Evolutionary conservation across 2,113 vertebrate genomes (phyloP).

Genomic region (Solenodon paradoxus): DNA sequence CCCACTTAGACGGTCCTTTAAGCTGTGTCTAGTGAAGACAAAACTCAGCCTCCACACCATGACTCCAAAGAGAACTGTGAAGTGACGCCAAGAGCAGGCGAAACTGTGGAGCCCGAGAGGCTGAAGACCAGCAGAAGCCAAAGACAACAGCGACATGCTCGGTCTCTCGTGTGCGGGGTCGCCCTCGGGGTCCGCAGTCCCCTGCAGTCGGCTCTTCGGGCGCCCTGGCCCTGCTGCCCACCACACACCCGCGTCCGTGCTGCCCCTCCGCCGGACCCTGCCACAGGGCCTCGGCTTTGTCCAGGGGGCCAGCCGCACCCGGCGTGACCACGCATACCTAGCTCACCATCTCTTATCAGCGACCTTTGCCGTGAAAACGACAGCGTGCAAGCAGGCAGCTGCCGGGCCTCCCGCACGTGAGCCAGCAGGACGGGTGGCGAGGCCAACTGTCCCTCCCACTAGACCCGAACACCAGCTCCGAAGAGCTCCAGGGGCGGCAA

Average conservation of each 20-base stretch:
- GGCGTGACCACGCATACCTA: neutral
- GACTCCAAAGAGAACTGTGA: conserved; percentile 1
- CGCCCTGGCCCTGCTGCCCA: too few species aligned
- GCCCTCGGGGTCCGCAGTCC: too few species aligned
- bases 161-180: too few species aligned
- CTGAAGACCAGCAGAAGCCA: neutral
- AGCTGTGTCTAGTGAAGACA: neutral
- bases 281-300: too few species aligned
- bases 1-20: neutral
- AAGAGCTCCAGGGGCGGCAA: too few species aligned
- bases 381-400: neutral
- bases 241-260: too few species aligned
- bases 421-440: too few species aligned
- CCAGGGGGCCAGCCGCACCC: neutral
- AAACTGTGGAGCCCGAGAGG: neutral
- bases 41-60: neutral
- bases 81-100: neutral
- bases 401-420: too few species aligned
- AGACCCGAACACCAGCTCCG: neutral
- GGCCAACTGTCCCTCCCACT: neutral
- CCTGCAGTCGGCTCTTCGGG: too few species aligned
- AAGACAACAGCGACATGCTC: too few species aligned
- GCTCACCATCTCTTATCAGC: neutral
- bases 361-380: neutral
- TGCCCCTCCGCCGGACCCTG: too few species aligned